Evolutionary conservation across 2,797 vertebrate species (phyloP).

Genomic region (Luscinia luscinia): DNA sequence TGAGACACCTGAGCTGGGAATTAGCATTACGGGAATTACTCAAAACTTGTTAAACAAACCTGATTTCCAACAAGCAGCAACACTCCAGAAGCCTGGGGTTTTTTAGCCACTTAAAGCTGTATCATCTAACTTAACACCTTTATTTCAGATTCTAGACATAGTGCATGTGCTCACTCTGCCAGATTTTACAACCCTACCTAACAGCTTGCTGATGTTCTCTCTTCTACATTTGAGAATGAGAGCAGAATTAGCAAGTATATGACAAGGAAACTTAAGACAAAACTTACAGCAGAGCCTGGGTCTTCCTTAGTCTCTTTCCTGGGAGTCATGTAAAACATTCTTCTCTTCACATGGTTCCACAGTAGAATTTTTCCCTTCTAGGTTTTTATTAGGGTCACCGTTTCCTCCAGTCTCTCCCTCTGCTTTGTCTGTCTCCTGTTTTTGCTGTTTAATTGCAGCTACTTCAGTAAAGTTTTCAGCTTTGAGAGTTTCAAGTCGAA

Average conservation of each 20-base stretch:
- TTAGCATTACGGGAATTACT: fast-evolving
- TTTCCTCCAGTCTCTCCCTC: neutral
- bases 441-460: neutral
- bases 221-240: neutral
- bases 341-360: neutral
- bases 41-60: neutral
- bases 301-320: neutral
- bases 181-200: neutral
- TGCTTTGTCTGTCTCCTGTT: neutral
- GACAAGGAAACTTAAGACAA: neutral
- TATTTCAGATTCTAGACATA: neutral
- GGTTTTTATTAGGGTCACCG: neutral
- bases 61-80: neutral
- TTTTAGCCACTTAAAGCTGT: neutral
- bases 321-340: neutral
- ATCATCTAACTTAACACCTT: neutral
- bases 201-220: neutral
- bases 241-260: neutral
- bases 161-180: fast-evolving
- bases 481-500: constrained; percentile 2
- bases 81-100: neutral
- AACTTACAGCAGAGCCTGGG: neutral
- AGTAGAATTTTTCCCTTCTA: neutral
- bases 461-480: neutral
- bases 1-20: neutral